Evolutionary conservation across 2,113 vertebrate genomes (phyloP).

Genomic region (Mesocricetus auratus): DNA sequence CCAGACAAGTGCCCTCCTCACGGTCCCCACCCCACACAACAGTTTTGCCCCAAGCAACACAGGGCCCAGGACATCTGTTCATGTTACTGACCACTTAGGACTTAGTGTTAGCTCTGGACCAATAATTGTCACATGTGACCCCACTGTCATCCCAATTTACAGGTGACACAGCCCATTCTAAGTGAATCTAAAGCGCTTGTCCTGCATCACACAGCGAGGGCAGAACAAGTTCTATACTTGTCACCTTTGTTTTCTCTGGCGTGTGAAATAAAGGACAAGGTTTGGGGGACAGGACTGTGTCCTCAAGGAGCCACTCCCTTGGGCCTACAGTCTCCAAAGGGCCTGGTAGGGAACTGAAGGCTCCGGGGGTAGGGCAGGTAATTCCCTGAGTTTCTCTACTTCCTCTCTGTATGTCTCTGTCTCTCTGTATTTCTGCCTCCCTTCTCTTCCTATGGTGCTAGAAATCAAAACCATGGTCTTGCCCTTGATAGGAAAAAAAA

Average conservation of each 20-base stretch:
- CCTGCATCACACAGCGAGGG: not conserved
- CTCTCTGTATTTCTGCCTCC: not conserved
- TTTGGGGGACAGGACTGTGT: not conserved
- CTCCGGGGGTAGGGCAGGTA: not conserved
- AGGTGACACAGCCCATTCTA: not conserved
- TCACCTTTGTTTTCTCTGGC: not conserved
- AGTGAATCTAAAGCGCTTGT: not conserved
- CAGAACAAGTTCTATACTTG: not conserved
- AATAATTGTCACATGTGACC: not conserved
- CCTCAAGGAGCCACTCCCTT: not conserved
- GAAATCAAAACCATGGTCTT: not conserved
- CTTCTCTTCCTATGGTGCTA: not conserved
- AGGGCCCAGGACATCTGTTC: not conserved
- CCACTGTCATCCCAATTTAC: not conserved
- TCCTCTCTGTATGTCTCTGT: not conserved
- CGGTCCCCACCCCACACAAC: too few relatives aligned
- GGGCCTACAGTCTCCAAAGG: not conserved
- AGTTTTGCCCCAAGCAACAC: not conserved
- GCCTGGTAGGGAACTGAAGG: not conserved
- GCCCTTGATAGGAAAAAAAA: not conserved
- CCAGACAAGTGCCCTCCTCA: not conserved
- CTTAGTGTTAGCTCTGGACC: not conserved
- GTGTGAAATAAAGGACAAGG: not conserved
- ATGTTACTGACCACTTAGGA: not conserved
- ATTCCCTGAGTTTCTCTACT: not conserved